Percentiles rank a stretch among this genome's conserved stretches.
These are phyloP conservation scores for Teleopsis dalmanni DNA, from an alignment of 1,140 invertebrate species.

Conservation along the genomic window DNA sequence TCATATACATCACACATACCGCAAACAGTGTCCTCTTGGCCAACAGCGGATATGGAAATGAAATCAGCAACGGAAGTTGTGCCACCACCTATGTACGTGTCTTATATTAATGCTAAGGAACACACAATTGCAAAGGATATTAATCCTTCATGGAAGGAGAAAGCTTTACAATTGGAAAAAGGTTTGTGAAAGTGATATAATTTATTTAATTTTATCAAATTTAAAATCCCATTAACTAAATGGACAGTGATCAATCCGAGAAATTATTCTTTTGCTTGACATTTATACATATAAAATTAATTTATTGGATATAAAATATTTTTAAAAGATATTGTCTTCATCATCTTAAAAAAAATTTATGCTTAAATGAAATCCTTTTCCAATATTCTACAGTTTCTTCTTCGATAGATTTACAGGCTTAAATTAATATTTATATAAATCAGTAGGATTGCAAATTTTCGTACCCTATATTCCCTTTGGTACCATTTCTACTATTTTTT, in stretches of 20 bases:
- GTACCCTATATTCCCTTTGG: too few relatives aligned
- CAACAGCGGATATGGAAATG: slow-evolving; percentile 5
- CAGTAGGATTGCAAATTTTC: too few relatives aligned
- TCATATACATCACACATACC: slow-evolving; percentile 20
- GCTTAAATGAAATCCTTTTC: too few relatives aligned
- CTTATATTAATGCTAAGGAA: slow-evolving; percentile 21
- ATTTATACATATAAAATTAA: not conserved
- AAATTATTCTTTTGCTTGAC: not conserved
- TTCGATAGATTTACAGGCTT: too few relatives aligned
- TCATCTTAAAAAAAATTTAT: too few relatives aligned
- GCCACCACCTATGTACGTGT: slow-evolving; percentile 35
- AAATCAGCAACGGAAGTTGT: slow-evolving; percentile 21
- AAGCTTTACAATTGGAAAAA: slow-evolving; percentile 52
- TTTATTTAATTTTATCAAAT: too few relatives aligned
- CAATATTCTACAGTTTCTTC: too few relatives aligned
- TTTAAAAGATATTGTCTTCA: not conserved
- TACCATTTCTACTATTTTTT: too few relatives aligned
- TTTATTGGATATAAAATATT: not conserved
- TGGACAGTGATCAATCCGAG: too few relatives aligned
- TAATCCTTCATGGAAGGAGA: slow-evolving; percentile 48
- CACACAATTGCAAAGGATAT: slow-evolving; percentile 45
- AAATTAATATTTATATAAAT: too few relatives aligned
- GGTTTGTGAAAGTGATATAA: slow-evolving; percentile 35
- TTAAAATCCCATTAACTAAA: too few relatives aligned
- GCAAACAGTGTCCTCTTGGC: slow-evolving; percentile 34